Base-by-base conservation (phyloP, 2,888 invertebrate species). In the Drosophila hamatofila region DNA sequence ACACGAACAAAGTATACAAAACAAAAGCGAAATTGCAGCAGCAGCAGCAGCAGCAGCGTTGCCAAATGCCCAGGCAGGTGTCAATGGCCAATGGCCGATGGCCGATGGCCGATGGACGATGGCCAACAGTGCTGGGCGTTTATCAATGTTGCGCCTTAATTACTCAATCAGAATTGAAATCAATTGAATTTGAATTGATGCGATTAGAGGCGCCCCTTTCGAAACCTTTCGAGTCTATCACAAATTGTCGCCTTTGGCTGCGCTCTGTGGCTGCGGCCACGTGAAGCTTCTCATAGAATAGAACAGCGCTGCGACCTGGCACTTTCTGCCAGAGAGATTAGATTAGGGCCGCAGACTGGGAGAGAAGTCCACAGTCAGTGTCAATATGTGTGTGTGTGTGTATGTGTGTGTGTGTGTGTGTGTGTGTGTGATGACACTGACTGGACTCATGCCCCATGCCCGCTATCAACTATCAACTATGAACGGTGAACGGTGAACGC, bases 91-190 rank as follows among this genome's bases (percentile, higher is more conserved):
- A 35, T 14, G 14, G 14, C 14, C 35, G 27, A 8, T 42, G 27
- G 27, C 8, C 27, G 9, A 35, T 42, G 41, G 52, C 35, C 35
- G 14, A 35, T 14, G 14, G 14, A 5, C 35, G 27, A 8, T 42
- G 27, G 27, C 8, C 27, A 27, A 11, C 30, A 0, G 30, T 37
- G 35, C 35, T 6, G 2, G 35, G 37, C 25, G 54, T 81, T 86
- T 80, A 83, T 83, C 81, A 81, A 72, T 73, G 58, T 66, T 80
- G 69, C 64, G 67, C 65, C 65, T 76, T 79, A 79, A 81, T 81
- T 70, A 79, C 69, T 56, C 54, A 69, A 59, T 64, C 16, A 46
- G 49, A 75, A 66, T 57, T 25, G 62, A 65, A 63, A 51, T 61
- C 57, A 61, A 74, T 67, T 58, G 52, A 57, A 48, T 65, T 73